A percentile compares a stretch with the other conserved stretches of the same genome.
These are phyloP conservation scores for Nycticryphes semicollaris DNA, from an alignment of 2,113 vertebrate genomes.

Conservation along the genomic window DNA sequence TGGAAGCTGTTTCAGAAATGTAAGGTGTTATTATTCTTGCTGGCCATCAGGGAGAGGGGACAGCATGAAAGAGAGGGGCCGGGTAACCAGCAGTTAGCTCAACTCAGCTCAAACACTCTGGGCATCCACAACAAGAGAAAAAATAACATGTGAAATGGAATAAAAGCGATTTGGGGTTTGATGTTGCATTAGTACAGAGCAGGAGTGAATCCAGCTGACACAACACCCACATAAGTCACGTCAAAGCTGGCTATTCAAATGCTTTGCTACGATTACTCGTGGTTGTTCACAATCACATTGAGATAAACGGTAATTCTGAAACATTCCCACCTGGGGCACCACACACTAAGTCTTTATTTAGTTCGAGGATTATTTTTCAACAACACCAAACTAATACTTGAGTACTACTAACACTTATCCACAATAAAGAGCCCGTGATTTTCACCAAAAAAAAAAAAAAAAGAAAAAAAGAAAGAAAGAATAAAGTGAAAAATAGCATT, in stretches of 20 bases:
- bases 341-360: not conserved
- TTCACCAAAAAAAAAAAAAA: not conserved
- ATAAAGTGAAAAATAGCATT: not conserved
- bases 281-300: not conserved
- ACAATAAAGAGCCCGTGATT: not conserved
- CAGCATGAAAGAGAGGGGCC: not conserved
- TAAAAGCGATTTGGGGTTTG: not conserved
- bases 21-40: not conserved
- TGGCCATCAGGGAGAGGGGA: constrained; percentile 15
- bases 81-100: constrained; percentile 16
- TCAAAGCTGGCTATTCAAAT: not conserved
- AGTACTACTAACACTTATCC: not conserved
- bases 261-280: not conserved
- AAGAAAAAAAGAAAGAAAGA: not conserved
- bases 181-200: not conserved
- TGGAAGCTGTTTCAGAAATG: not conserved
- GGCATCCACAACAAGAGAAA: constrained; percentile 29
- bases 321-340: not conserved
- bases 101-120: constrained; percentile 30
- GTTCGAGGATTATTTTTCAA: not conserved
- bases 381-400: not conserved
- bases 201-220: not conserved
- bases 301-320: not conserved
- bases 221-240: not conserved
- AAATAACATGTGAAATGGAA: constrained; percentile 8